Percentiles rank a stretch among this genome's conserved stretches.
Evolutionary conservation across 2,113 vertebrate genomes (phyloP).

Genomic region (Mirza zaza): DNA sequence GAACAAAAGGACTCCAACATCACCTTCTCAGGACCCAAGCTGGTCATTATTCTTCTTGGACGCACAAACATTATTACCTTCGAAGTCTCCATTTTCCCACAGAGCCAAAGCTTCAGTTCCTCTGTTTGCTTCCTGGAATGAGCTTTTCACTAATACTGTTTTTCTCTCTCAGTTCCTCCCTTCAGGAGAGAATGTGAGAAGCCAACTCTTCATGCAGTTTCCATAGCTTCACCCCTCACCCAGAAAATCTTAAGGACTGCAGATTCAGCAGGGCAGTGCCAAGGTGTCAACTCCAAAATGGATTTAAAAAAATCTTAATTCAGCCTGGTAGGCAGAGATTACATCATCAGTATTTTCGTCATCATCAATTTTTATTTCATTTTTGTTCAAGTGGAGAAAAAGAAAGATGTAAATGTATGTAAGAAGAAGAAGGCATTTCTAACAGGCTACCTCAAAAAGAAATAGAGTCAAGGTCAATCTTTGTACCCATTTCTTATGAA

Average conservation of each 20-base stretch:
- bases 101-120: conserved; percentile 41
- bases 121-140: conserved; percentile 73
- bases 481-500: neutral
- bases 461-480: neutral
- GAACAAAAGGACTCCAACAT: conserved; percentile 53
- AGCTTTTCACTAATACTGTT: conserved; percentile 55
- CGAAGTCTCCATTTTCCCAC: conserved; percentile 73
- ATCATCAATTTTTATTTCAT: neutral
- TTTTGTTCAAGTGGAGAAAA: conserved; percentile 5
- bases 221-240: conserved; percentile 78
- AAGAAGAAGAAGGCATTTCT: conserved; percentile 14
- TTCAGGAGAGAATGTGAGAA: conserved; percentile 67
- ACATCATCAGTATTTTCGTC: neutral
- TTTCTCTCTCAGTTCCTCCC: conserved; percentile 68
- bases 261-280: conserved; percentile 38
- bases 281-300: neutral
- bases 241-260: conserved; percentile 72
- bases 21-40: conserved; percentile 67
- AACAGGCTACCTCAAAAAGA: neutral
- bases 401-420: neutral
- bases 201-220: conserved; percentile 73
- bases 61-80: conserved; percentile 56
- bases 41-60: conserved; percentile 69
- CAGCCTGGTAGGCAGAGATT: conserved; percentile 41
- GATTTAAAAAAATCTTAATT: conserved; percentile 40